Conservation (phyloP, 2,797 vertebrate genomes). For the Myioborus melanocephalus region DNA sequence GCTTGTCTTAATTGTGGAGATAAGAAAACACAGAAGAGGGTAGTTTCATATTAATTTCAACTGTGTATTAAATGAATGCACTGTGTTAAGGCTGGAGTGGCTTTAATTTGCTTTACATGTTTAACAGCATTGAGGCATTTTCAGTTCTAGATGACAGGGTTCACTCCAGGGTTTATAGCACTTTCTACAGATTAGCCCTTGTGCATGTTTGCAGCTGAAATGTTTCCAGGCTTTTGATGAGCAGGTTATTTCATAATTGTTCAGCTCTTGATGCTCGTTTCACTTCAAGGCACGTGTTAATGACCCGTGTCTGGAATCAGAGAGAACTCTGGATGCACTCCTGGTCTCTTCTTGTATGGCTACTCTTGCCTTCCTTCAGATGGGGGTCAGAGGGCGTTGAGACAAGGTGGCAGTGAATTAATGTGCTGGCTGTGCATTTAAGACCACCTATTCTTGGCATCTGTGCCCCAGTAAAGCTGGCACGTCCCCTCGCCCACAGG, state of each 20-base stretch:
- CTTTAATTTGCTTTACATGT: constrained; percentile 38
- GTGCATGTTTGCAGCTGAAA: neutral
- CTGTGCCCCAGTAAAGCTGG: constrained; percentile 7
- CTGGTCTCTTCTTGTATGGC: neutral
- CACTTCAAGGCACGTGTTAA: neutral
- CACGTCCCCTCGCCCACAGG: neutral
- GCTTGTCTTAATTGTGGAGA: neutral
- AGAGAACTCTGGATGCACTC: neutral
- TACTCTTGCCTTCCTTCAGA: neutral
- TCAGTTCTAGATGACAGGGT: neutral
- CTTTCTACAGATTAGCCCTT: neutral
- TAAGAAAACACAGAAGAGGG: neutral
- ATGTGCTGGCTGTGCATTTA: neutral
- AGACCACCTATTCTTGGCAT: constrained; percentile 22
- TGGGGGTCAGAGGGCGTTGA: neutral
- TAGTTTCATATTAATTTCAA: neutral
- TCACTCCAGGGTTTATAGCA: constrained; percentile 22
- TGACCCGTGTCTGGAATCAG: neutral
- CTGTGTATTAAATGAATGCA: neutral
- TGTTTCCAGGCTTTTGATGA: neutral
- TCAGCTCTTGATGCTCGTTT: neutral
- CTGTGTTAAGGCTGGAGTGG: neutral
- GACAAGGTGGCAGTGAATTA: neutral
- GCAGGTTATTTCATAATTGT: neutral
- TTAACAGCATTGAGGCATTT: neutral